Base-by-base conservation (phyloP, 2,888 invertebrate species). In the Pherbina coryleti region DNA sequence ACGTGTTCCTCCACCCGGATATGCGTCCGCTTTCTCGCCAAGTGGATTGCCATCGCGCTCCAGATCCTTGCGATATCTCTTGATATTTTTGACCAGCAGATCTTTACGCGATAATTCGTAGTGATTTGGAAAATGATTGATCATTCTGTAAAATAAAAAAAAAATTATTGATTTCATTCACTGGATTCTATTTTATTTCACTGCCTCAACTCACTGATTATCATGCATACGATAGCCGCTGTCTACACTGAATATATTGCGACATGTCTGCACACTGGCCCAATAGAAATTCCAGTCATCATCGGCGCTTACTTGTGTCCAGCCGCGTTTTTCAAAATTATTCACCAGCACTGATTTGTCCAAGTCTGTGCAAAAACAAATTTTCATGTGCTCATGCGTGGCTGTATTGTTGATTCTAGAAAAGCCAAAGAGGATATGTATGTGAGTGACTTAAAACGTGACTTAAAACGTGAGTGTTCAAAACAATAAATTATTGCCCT, bases 231-330 rank as follows among this genome's bases (percentile, higher is more conserved):
- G 92, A 89, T 97, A 97, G 14, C 97, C 97, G 86, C 94, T 95
- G 86, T 98, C 98, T 17, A 97, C 94, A 86, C 97, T 97, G 87
- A 98, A 98, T 79, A 98, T 93, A 85, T 93, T 96, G 78, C 97
- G 92, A 84, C 97, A 97, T n/a, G 96, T 97, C 85, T 94, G 94
- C 1, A 97, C 96, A 78, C 95, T 95, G 3, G 97, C 96, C 97
- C 98, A 98, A 89, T 98, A 98, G 87, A 98, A 94, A 89, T 98
- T 97, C 98, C 98, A 98, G 84, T 97, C 96, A 85, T 97, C 97
- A 83, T 97, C 97, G 0, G 96, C 94, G 0, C 93, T 93, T 0
- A 96, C 97, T 78, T 89, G 86, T 2, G 92, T 90, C 98, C 98
- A 98, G 14, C 97, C 97, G 74, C 97, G 92, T 85, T 96, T 95